Evolutionary conservation across 2,797 vertebrate genomes (phyloP).

Genomic region (Pitangus sulphuratus): DNA sequence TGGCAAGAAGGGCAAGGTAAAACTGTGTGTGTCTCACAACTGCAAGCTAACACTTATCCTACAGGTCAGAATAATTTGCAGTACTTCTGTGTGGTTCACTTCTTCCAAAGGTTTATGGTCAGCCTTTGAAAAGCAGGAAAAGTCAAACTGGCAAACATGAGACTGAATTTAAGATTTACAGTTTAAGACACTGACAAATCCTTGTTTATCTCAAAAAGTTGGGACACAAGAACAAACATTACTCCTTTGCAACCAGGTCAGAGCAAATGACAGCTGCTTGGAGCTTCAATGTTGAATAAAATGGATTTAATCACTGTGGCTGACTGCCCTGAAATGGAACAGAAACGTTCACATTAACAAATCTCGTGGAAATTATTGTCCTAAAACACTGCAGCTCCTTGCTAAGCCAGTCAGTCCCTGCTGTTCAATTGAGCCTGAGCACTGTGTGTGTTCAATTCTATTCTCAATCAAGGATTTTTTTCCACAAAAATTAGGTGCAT

Average conservation of each 20-base stretch:
- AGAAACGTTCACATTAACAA: background rate
- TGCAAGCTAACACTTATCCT: background rate
- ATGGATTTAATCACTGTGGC: background rate
- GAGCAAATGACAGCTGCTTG: background rate
- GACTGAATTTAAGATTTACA: background rate
- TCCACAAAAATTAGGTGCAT: background rate
- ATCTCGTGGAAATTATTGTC: background rate
- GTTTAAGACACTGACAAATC: background rate
- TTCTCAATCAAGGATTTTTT: background rate
- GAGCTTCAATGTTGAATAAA: background rate
- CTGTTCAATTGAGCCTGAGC: background rate
- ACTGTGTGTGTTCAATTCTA: background rate
- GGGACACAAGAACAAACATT: background rate
- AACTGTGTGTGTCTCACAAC: fast-evolving
- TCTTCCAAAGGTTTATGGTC: background rate
- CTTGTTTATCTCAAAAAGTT: background rate
- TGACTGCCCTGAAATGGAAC: background rate
- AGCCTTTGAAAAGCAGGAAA: background rate
- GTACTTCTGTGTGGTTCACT: background rate
- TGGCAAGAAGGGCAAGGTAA: background rate
- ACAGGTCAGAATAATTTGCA: background rate
- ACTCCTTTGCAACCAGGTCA: background rate
- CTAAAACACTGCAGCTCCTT: background rate
- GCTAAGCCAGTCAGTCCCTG: background rate
- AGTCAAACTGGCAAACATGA: background rate